These are phyloP conservation scores for Melanargia galathea DNA, from an alignment of 2,888 invertebrate species.

Conservation along the genomic window DNA sequence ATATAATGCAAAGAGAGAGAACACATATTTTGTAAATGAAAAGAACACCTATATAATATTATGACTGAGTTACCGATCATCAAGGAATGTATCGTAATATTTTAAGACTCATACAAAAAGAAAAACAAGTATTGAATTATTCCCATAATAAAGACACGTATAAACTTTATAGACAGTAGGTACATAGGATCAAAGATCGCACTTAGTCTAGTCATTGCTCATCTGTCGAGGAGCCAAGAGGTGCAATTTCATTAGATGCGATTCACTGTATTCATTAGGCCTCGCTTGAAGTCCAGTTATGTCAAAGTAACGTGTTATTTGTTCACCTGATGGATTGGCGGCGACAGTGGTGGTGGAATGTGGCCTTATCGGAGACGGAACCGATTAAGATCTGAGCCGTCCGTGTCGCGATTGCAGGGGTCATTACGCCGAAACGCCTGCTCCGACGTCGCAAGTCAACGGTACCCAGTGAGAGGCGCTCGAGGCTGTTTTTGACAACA, in stretches of 20 bases:
- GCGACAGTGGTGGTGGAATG: constrained; percentile 36
- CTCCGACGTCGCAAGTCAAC: constrained; percentile 51
- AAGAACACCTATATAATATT: background rate
- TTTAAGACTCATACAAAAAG: background rate
- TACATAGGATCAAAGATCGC: constrained; percentile 32
- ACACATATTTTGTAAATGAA: no score
- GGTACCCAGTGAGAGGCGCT: constrained; percentile 52
- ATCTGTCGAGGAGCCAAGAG: constrained; percentile 33
- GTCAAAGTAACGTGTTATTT: constrained; percentile 41
- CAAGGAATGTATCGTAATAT: background rate
- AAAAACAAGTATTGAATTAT: background rate
- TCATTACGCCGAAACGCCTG: constrained; percentile 56
- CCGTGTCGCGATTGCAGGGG: constrained; percentile 52
- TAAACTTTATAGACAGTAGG: background rate
- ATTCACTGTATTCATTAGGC: constrained; percentile 40
- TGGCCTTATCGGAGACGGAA: constrained; percentile 46
- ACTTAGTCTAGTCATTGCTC: constrained; percentile 38
- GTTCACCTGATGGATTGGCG: constrained; percentile 46
- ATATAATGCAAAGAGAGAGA: no score
- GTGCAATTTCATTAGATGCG: constrained; percentile 38
- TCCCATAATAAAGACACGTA: background rate
- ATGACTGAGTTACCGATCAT: no score
- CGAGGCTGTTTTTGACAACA: constrained; percentile 40
- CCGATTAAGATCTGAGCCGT: constrained; percentile 56
- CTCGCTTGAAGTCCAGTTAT: constrained; percentile 36